These are phyloP conservation scores for Danio aesculapii DNA, from an alignment of 2,797 vertebrate species.

Conservation along the genomic window DNA sequence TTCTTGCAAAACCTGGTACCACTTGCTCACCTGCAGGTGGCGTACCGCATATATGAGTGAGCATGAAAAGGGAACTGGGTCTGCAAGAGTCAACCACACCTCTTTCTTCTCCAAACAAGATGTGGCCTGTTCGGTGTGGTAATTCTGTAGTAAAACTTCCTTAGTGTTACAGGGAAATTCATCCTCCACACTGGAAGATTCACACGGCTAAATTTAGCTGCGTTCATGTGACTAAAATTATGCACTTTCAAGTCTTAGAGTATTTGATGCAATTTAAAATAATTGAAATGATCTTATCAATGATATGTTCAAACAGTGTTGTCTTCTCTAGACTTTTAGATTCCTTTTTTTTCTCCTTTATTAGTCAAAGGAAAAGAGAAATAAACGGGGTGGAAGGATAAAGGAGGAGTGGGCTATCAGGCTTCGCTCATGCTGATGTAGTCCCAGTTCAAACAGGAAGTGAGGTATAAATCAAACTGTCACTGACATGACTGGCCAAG, in stretches of 20 bases:
- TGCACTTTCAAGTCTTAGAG: neutral
- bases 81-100: conserved; percentile 18
- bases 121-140: conserved; percentile 39
- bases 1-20: neutral
- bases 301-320: neutral
- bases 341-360: neutral
- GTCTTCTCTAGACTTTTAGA: neutral
- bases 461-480: conserved; percentile 50
- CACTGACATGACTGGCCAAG: conserved; percentile 26
- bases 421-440: conserved; percentile 16
- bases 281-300: neutral
- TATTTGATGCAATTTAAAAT: neutral
- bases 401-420: neutral
- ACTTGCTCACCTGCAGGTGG: conserved; percentile 21
- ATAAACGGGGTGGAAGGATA: neutral
- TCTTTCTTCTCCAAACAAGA: conserved; percentile 53
- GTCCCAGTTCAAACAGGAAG: conserved; percentile 46
- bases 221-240: neutral
- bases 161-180: neutral
- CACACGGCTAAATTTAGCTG: neutral
- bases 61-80: conserved; percentile 8
- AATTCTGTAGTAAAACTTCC: neutral
- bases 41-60: neutral
- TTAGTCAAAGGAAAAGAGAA: neutral
- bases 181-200: neutral